Conservation (phyloP, 2,113 vertebrate genomes). For the Rafetus swinhoei region DNA sequence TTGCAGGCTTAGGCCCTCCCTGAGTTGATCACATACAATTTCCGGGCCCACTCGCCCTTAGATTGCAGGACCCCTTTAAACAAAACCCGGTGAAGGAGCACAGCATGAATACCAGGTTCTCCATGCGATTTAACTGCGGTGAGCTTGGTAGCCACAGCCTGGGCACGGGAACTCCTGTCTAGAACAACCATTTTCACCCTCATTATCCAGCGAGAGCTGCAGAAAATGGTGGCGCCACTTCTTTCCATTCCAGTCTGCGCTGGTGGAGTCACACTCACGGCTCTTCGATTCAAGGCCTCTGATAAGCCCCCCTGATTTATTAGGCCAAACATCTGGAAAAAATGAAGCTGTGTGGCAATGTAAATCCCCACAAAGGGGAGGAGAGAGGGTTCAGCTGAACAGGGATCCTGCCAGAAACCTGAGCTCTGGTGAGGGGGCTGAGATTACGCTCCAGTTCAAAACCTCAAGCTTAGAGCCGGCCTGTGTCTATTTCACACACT, state of each 20-base stretch:
- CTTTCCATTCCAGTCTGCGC: constrained; percentile 47
- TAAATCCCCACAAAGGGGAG: constrained; percentile 52
- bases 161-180: neutral
- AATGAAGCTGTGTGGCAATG: constrained; percentile 64
- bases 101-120: neutral
- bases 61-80: neutral
- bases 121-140: neutral
- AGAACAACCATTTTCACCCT: neutral
- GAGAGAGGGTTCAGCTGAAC: constrained; percentile 39
- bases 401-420: constrained; percentile 52
- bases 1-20: neutral
- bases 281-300: constrained; percentile 62
- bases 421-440: neutral
- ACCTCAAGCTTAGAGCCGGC: neutral
- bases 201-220: neutral
- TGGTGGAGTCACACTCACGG: constrained; percentile 73
- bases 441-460: neutral
- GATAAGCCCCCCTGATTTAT: constrained; percentile 73
- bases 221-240: constrained; percentile 50
- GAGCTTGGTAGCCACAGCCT: neutral
- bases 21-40: neutral
- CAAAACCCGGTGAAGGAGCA: constrained; percentile 1
- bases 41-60: rapidly evolving
- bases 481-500: neutral
- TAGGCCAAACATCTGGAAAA: constrained; percentile 77